Evolutionary conservation across 2,113 vertebrate genomes (phyloP).

Genomic region (Cynopterus brachyotis): DNA sequence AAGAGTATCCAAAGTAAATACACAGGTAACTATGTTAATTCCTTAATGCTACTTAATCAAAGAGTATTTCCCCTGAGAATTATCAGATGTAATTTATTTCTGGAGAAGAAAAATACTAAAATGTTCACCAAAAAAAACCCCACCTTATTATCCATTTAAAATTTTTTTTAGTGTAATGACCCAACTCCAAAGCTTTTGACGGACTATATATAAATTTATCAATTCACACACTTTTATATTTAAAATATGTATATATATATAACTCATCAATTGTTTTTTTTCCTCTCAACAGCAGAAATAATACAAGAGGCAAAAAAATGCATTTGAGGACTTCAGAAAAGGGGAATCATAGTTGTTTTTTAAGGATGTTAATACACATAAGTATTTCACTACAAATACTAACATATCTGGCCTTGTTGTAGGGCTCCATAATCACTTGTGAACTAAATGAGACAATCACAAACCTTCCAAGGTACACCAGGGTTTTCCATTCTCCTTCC

Average conservation of each 20-base stretch:
- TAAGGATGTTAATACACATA: neutral
- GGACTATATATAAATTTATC: slow-evolving; percentile 3
- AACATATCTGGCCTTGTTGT: neutral
- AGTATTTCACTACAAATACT: neutral
- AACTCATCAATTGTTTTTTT: neutral
- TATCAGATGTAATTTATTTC: slow-evolving; percentile 24
- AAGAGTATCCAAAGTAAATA: neutral
- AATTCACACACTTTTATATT: neutral
- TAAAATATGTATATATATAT: too few species aligned
- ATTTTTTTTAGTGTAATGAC: neutral
- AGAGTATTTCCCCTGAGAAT: neutral
- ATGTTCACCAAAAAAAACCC: neutral
- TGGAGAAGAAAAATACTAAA: slow-evolving; percentile 7
- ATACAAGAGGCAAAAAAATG: neutral
- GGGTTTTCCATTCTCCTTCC: neutral
- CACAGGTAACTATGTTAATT: neutral
- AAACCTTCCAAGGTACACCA: neutral
- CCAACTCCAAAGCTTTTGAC: slow-evolving; percentile 16
- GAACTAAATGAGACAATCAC: neutral
- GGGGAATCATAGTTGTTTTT: neutral
- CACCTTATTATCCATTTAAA: neutral
- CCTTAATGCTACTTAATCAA: neutral
- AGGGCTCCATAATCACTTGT: neutral
- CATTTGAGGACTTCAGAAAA: slow-evolving; percentile 15
- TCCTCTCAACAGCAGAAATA: neutral